These are phyloP conservation scores for Nycteola revayana DNA, from an alignment of 2,888 invertebrate species.

Conservation along the genomic window DNA sequence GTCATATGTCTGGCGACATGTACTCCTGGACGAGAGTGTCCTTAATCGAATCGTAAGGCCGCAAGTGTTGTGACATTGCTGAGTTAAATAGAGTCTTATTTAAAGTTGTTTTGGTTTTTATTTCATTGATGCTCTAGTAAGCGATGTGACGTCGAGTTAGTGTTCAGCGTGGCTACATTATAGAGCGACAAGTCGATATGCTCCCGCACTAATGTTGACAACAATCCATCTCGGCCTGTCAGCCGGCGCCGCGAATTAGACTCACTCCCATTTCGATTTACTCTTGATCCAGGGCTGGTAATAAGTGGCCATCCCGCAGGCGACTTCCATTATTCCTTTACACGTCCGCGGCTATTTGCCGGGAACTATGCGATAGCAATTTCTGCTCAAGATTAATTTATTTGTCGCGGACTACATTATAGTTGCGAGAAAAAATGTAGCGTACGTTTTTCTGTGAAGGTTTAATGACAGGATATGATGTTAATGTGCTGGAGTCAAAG, in stretches of 20 bases:
- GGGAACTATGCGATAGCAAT: slow-evolving; percentile 57
- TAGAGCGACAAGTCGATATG: slow-evolving; percentile 72
- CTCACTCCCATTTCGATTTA: slow-evolving; percentile 79
- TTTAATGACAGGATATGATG: slow-evolving; percentile 77
- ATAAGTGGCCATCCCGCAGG: slow-evolving; percentile 51
- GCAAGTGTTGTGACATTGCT: slow-evolving; percentile 35
- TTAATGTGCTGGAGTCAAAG: slow-evolving; percentile 56
- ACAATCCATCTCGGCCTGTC: slow-evolving; percentile 77
- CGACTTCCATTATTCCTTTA: slow-evolving; percentile 52
- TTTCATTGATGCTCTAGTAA: slow-evolving; percentile 29
- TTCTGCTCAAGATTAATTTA: slow-evolving; percentile 65
- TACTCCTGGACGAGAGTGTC: slow-evolving; percentile 60
- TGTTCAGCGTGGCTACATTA: slow-evolving; percentile 35
- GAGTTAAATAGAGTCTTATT: slow-evolving; percentile 53
- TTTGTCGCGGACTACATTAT: slow-evolving; percentile 60
- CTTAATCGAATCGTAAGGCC: slow-evolving; percentile 47
- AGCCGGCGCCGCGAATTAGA: slow-evolving; percentile 74
- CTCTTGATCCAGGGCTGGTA: slow-evolving; percentile 54
- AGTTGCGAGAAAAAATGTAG: slow-evolving; percentile 52
- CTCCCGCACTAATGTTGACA: slow-evolving; percentile 78
- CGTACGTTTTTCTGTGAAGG: slow-evolving; percentile 53
- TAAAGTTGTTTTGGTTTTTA: slow-evolving; percentile 35
- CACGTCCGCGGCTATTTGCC: slow-evolving; percentile 37
- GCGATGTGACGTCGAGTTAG: slow-evolving; percentile 20
- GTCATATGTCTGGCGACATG: slow-evolving; percentile 59